These are phyloP conservation scores for Hyperoodon ampullatus DNA, from an alignment of 2,113 vertebrate genomes.

Conservation along the genomic window DNA sequence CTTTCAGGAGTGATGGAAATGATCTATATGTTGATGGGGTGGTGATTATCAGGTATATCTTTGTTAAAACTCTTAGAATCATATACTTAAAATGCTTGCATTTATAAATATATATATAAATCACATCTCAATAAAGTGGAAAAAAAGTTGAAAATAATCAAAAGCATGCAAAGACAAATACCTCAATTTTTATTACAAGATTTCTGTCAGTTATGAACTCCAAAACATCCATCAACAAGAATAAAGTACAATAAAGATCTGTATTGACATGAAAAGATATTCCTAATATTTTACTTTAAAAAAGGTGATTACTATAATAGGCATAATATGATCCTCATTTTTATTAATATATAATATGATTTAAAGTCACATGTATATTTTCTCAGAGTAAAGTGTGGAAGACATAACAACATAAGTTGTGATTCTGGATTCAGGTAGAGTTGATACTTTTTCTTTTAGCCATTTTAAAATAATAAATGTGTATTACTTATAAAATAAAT, in stretches of 20 bases:
- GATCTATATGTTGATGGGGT: not conserved
- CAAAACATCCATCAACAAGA: not conserved
- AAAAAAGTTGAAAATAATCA: not conserved
- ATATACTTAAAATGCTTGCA: not conserved
- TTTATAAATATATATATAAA: not conserved
- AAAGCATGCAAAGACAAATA: not conserved
- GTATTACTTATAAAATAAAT: not conserved
- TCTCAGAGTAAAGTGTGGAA: not conserved
- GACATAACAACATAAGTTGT: not conserved
- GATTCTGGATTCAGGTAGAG: not conserved
- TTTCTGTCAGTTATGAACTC: not conserved
- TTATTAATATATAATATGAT: not conserved
- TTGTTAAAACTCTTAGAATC: not conserved
- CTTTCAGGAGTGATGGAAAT: not conserved
- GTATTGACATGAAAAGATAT: not conserved
- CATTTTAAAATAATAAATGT: constrained; percentile 13
- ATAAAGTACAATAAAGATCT: not conserved
- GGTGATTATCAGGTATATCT: not conserved
- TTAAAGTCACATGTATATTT: not conserved
- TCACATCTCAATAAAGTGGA: not conserved
- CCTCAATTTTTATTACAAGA: not conserved
- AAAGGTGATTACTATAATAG: not conserved
- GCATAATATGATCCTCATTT: not conserved
- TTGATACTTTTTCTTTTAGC: not conserved
- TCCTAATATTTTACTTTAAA: constrained; percentile 12